phyloP scores from a whole-genome alignment of 2,113 vertebrate genomes.

The Tragelaphus scriptus region DNA sequence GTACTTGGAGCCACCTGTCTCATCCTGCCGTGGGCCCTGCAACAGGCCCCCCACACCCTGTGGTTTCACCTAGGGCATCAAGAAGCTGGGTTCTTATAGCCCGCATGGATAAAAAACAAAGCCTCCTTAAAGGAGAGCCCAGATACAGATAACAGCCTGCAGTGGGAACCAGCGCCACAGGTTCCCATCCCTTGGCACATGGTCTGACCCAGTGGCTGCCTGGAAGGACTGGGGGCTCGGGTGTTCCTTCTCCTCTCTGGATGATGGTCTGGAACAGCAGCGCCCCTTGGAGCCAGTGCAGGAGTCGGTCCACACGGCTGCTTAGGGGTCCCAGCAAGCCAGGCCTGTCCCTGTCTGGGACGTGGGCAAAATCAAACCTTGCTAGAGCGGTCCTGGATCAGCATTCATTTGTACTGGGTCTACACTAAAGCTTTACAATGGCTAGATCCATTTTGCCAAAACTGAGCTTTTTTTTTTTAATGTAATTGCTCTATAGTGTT shows the following conservation, averaged over 20 bases:
- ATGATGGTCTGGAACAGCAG: background rate
- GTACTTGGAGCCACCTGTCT: background rate
- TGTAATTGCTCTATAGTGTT: background rate
- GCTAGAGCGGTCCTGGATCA: background rate
- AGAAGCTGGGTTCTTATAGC: background rate
- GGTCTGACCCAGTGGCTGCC: background rate
- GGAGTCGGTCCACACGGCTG: fast-evolving
- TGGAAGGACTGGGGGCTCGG: background rate
- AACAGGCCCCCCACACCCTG: background rate
- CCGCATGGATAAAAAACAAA: no score
- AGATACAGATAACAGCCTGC: background rate
- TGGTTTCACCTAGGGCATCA: background rate
- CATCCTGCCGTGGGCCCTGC: background rate
- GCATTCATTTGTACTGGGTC: no score
- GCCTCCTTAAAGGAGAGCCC: background rate
- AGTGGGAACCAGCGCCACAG: background rate
- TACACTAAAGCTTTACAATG: background rate
- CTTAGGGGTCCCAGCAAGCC: fast-evolving
- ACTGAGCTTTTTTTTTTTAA: background rate
- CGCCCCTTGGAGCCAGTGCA: background rate
- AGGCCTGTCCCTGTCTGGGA: fast-evolving
- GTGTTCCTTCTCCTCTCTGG: background rate
- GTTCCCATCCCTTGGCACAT: background rate
- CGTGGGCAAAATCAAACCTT: background rate
- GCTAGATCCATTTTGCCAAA: background rate